Conservation (phyloP, 1,140 invertebrate species). For the Manduca sexta region DNA sequence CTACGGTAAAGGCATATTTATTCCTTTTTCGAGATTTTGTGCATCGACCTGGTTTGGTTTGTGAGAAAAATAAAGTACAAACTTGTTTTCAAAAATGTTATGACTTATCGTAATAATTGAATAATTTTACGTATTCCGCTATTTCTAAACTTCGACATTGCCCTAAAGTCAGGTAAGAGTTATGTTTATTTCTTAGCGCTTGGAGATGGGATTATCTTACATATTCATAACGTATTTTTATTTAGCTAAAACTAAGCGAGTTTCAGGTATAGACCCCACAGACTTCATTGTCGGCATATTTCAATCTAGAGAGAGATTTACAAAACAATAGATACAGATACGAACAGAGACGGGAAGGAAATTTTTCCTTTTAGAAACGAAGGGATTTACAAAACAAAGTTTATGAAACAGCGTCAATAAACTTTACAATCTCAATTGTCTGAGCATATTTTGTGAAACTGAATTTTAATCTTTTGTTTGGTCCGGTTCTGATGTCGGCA, state of each 20-base stretch:
- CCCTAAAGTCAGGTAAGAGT: too few relatives aligned
- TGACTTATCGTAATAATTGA: too few relatives aligned
- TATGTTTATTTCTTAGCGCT: too few relatives aligned
- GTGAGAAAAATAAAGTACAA: too few relatives aligned
- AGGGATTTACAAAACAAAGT: slow-evolving; percentile 27
- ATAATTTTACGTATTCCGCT: too few relatives aligned
- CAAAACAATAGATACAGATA: slow-evolving; percentile 25
- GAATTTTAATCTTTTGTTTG: slow-evolving; percentile 26
- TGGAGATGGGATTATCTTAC: slow-evolving; percentile 9
- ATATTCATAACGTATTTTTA: slow-evolving; percentile 16
- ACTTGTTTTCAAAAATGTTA: too few relatives aligned
- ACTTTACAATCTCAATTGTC: slow-evolving; percentile 45
- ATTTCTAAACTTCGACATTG: too few relatives aligned
- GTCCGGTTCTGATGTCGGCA: slow-evolving; percentile 19
- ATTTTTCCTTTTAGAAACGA: slow-evolving; percentile 1
- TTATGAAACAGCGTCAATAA: slow-evolving; percentile 40
- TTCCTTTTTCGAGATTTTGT: too few relatives aligned
- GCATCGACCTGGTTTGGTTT: too few relatives aligned
- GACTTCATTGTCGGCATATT: slow-evolving; percentile 29
- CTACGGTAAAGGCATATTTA: too few relatives aligned
- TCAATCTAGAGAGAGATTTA: slow-evolving; percentile 30
- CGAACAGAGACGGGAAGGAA: slow-evolving; percentile 23
- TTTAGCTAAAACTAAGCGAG: slow-evolving; percentile 5
- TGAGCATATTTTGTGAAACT: slow-evolving; percentile 22
- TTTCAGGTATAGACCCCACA: slow-evolving; percentile 26